These are phyloP conservation scores for Manis crassicaudata DNA, from an alignment of 2,797 vertebrate species.

Conservation along the genomic window DNA sequence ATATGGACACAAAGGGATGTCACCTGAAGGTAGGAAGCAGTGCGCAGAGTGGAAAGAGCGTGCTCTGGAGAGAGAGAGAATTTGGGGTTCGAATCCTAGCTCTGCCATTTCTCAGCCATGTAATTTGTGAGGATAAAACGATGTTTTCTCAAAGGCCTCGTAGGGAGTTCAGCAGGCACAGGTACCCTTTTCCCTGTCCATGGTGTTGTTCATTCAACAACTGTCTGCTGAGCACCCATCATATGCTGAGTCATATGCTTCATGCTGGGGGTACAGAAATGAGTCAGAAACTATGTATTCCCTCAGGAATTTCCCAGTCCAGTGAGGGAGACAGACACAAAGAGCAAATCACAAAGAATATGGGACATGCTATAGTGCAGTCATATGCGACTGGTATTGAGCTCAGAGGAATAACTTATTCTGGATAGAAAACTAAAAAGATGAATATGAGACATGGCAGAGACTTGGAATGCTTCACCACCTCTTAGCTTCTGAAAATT, in stretches of 20 bases:
- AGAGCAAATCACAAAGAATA: constrained; percentile 26
- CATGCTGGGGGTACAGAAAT: not conserved
- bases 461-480: not conserved
- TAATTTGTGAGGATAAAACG: not conserved
- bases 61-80: not conserved
- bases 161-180: not conserved
- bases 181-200: not conserved
- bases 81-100: not conserved
- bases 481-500: not conserved
- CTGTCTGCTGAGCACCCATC: not conserved
- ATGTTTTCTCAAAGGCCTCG: not conserved
- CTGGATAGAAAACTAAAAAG: not conserved
- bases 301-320: constrained; percentile 41
- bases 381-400: not conserved
- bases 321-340: not conserved
- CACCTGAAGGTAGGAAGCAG: not conserved
- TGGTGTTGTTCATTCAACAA: constrained; percentile 36
- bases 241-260: constrained; percentile 69
- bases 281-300: constrained; percentile 65
- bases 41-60: not conserved
- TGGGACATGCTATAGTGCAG: not conserved
- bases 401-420: not conserved
- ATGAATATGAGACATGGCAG: not conserved
- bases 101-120: not conserved
- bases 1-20: not conserved